These are phyloP conservation scores for Colletes latitarsis DNA, from an alignment of 1,140 invertebrate species.

Conservation along the genomic window DNA sequence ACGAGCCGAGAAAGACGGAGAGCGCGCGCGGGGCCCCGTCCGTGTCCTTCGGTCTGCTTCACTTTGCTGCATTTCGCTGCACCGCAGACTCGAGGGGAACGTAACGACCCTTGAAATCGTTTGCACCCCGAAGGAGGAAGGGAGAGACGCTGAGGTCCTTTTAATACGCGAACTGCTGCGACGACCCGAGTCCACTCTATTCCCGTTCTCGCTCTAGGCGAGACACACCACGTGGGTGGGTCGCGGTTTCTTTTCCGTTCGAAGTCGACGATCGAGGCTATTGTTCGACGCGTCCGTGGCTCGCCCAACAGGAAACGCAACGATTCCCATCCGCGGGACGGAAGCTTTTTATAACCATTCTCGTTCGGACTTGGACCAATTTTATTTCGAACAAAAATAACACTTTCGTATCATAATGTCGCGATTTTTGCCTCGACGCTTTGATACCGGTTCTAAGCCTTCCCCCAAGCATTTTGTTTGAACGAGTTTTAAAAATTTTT, in stretches of 20 bases:
- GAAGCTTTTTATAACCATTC: too few species aligned
- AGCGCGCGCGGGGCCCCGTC: background rate
- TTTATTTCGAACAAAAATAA: too few species aligned
- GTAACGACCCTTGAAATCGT: conserved; percentile 42
- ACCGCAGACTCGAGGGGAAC: conserved; percentile 13
- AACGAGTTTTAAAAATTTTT: too few species aligned
- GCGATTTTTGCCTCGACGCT: too few species aligned
- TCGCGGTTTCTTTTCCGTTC: background rate
- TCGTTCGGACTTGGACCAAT: too few species aligned
- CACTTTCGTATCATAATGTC: too few species aligned
- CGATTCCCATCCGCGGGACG: too few species aligned
- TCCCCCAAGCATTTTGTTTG: too few species aligned
- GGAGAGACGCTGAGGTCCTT: background rate
- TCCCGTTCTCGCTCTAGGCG: background rate
- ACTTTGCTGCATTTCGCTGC: conserved; percentile 13
- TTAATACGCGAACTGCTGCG: conserved; percentile 1
- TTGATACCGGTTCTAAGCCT: too few species aligned
- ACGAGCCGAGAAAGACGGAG: conserved; percentile 60
- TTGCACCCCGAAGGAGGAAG: conserved; percentile 5
- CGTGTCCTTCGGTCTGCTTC: conserved; percentile 21
- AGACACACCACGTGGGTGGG: background rate
- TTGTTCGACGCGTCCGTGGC: too few species aligned
- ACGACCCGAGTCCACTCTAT: background rate
- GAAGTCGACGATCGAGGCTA: too few species aligned
- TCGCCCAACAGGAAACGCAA: too few species aligned